A percentile compares a stretch with the other conserved stretches of the same genome.
Evolutionary conservation across 2,888 invertebrate species (phyloP).

Genomic region (Spilosoma lubricipeda): DNA sequence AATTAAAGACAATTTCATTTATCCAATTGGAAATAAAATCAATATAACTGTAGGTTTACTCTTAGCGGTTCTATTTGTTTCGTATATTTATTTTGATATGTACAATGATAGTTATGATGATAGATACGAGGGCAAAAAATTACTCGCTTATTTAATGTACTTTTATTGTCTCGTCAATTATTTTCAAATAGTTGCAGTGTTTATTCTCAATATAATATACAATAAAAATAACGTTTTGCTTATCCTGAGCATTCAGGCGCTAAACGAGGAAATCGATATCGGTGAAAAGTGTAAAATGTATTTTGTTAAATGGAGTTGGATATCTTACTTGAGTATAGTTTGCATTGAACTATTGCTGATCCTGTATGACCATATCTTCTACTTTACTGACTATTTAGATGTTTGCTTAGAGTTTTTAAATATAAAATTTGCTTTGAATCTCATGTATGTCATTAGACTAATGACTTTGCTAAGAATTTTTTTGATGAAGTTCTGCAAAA

Average conservation of each 20-base stretch:
- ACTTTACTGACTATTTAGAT: neutral
- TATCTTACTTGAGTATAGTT: neutral
- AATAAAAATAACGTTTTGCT: constrained; percentile 5
- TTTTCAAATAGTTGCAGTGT: neutral
- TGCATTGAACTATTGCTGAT: neutral
- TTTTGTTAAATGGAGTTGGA: constrained; percentile 13
- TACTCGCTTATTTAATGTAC: neutral
- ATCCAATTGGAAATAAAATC: constrained; percentile 16
- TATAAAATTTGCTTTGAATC: constrained; percentile 14
- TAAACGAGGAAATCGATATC: constrained; percentile 3
- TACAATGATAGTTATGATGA: neutral
- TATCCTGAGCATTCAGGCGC: constrained; percentile 6
- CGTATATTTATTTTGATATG: neutral
- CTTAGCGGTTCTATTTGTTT: neutral
- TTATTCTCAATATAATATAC: constrained; percentile 7
- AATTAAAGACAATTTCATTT: constrained; percentile 29
- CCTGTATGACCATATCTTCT: neutral
- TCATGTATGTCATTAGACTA: constrained; percentile 23
- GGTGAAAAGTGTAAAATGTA: neutral
- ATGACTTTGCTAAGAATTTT: constrained; percentile 26
- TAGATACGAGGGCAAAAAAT: neutral
- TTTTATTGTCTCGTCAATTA: neutral
- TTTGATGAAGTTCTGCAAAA: constrained; percentile 13
- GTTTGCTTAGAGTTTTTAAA: neutral
- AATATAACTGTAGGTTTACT: neutral